Conservation (phyloP, 2,113 vertebrate species). For the Prietella phreatophila region DNA sequence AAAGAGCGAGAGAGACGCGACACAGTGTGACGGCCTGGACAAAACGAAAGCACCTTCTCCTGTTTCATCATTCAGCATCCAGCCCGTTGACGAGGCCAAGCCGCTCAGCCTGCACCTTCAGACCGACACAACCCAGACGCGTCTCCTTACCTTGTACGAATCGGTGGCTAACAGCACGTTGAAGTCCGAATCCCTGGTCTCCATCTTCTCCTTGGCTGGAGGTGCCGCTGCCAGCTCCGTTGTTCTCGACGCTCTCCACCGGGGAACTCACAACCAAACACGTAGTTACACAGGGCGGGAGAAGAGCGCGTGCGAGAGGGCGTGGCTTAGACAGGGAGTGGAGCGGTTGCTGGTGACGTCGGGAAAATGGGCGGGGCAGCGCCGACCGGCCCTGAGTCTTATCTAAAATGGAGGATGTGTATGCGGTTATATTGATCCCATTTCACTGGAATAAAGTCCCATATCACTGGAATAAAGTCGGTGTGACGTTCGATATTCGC, state of each 20-base stretch:
- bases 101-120: not conserved
- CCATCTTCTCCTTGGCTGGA: conserved; percentile 78
- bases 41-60: conserved; percentile 69
- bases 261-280: conserved; percentile 58
- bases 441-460: no score
- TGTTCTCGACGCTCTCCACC: conserved; percentile 53
- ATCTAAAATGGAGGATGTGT: not conserved
- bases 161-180: conserved; percentile 90
- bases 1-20: conserved; percentile 25
- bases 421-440: not conserved
- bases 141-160: conserved; percentile 85
- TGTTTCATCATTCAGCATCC: conserved; percentile 40
- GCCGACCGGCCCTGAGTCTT: not conserved
- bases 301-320: not conserved
- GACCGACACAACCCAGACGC: not conserved
- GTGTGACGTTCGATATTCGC: no score
- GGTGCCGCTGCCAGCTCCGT: conserved; percentile 68
- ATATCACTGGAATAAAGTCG: no score
- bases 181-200: conserved; percentile 81
- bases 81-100: not conserved
- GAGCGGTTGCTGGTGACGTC: not conserved
- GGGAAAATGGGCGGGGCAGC: not conserved
- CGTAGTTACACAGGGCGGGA: conserved; percentile 28
- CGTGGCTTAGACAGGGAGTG: not conserved
- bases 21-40: conserved; percentile 66